Conservation (phyloP, 2,888 invertebrate genomes). For the Volucella zonaria region DNA sequence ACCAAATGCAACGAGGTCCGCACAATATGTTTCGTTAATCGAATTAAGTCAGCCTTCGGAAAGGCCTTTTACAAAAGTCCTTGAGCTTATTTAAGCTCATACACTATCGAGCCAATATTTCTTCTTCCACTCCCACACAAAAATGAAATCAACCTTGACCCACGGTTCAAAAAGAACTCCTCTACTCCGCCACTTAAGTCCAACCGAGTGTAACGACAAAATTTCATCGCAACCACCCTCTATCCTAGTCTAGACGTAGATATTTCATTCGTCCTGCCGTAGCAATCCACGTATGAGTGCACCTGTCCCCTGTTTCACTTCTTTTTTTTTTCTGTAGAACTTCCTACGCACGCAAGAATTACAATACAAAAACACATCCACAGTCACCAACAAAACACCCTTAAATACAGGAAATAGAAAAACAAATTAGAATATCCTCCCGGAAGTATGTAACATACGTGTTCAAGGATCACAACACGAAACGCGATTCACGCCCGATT, state of each 20-base stretch:
- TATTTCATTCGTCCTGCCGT: neutral
- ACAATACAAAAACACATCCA: conserved; percentile 1
- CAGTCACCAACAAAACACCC: neutral
- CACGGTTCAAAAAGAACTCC: neutral
- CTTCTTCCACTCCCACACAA: neutral
- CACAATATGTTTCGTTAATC: conserved; percentile 11
- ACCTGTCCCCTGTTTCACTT: conserved; percentile 42
- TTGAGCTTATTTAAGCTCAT: conserved; percentile 13
- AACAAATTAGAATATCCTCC: conserved; percentile 21
- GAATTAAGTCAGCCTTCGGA: conserved; percentile 3
- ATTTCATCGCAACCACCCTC: neutral
- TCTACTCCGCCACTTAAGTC: neutral
- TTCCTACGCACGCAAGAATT: conserved; percentile 8
- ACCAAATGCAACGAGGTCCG: too few relatives aligned
- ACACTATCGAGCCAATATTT: neutral
- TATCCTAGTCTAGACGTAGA: conserved; percentile 10
- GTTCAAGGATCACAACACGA: conserved; percentile 50
- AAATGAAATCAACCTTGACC: conserved; percentile 2
- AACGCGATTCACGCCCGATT: conserved; percentile 32
- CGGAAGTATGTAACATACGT: conserved; percentile 8
- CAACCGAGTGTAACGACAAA: conserved; percentile 20
- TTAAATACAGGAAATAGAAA: conserved; percentile 26
- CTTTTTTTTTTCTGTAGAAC: conserved; percentile 11
- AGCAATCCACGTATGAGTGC: neutral
- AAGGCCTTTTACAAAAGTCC: conserved; percentile 9